Base-by-base conservation (phyloP, 35 echinoderm and acorn worm species). In the Ophioderma brevispina region DNA sequence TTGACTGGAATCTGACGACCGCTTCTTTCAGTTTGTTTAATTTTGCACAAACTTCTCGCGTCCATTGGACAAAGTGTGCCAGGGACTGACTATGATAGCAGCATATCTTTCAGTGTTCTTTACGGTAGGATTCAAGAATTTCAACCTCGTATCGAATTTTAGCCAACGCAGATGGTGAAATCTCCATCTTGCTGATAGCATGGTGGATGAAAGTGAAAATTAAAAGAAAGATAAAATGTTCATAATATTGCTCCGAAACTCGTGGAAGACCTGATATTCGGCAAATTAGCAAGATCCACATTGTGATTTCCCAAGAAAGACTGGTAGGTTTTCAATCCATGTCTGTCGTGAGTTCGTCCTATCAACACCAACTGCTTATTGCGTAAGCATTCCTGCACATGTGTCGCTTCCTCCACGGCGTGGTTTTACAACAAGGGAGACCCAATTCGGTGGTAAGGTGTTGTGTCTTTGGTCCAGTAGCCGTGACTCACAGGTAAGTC, bases 11-110 rank as follows among this genome's bases (percentile, higher is more conserved):
- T 36, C 84, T 1, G 0, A 86, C n/a, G 0, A 86, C 37, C 10
- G 84, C 40, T 76, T 86, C 84, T 37, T 39, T 63, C 10, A 86
- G 52, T 30, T 28, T 38, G 1, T 14, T 11, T 10, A 86, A 19
- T 70, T 55, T 32, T 18, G 33, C 35, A 33, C 19, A 86, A 35
- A 15, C 35, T 1, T 56, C 50, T 14, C 36, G 25, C 19, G 84
- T 86, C 84, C 84, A 86, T 19, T 50, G 55, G 13, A 28, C 18
- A 39, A 46, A 86, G 35, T 86, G 84, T 32, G 84, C 84, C 36
- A 86, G 0, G 84, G 84, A 15, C 84, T 63, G 36, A 86, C 19
- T 11, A 86, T 23, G 84, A 86, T 52, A 15, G 18, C 84, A 70
- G 15, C 4, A 25, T 70, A 46, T 75, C n/a, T 25, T 86, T 86